phyloP scores from a whole-genome alignment of 2,113 vertebrate species.

The Dicaeum eximium region DNA sequence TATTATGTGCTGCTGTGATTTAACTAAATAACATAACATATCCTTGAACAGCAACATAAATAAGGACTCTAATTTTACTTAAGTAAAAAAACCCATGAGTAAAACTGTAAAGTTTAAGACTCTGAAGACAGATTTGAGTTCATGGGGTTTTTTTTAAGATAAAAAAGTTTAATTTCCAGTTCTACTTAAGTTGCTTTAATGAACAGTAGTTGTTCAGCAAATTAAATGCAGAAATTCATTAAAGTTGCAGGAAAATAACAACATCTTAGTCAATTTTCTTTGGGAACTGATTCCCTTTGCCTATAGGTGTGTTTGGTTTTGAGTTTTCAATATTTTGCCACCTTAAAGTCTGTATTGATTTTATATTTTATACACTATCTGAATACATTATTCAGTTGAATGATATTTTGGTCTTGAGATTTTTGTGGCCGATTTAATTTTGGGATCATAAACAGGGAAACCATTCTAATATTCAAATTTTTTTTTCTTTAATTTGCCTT shows the following conservation, averaged over 20 bases:
- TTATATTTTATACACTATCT: background rate
- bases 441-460: background rate
- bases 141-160: background rate
- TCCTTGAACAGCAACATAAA: background rate
- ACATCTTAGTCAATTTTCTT: background rate
- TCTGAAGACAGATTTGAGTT: background rate
- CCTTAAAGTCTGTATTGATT: background rate
- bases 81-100: background rate
- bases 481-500: background rate
- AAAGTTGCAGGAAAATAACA: background rate
- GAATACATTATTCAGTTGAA: background rate
- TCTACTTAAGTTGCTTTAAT: background rate
- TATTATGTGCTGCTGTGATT: background rate
- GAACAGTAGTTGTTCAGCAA: background rate
- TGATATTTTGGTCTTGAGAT: background rate
- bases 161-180: background rate
- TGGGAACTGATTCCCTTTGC: background rate
- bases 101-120: background rate
- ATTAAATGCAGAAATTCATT: background rate
- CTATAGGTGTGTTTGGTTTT: rapidly evolving
- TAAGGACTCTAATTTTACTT: background rate
- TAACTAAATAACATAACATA: background rate
- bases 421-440: background rate
- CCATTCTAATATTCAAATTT: background rate
- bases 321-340: background rate